Base-by-base conservation (phyloP, 2,888 invertebrate species). In the Coremacera marginata region DNA sequence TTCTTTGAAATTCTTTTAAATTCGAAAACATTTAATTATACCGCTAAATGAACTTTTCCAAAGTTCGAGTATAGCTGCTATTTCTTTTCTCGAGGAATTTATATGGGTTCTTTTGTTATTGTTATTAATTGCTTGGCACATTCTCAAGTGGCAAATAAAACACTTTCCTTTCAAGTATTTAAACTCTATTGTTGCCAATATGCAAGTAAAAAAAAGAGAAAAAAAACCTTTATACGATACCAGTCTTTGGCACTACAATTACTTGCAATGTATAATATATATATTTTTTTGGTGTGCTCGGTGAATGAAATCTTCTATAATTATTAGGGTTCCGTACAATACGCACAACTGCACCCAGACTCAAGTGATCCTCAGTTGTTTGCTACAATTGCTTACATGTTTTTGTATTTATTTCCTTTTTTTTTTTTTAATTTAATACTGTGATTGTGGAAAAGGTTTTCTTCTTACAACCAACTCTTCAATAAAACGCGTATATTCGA, bases 121-220 rank as follows among this genome's bases (percentile, higher is more conserved):
- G 34, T 67, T 74, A 67, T 67, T 74, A 74, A 74, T 67, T 67
- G 67, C 34, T 74, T 67, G 74, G 67, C 74, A 74, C 74, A 74
- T 74, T 74, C 74, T 74, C 37, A 74, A 74, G 74, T 74, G 74
- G 74, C 22, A 55, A 74, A 74, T 37, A 55, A 67, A 74, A 74
- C 74, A 74, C 74, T 74, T 74, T 74, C 74, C 37, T 52, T 74
- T 65, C 74, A 67, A 74, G 55, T 27, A 52, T 52, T 22, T 49
- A 34, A 44, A 44, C 63, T 9, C 31, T 34, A 62, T 72, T 72
- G 60, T 72, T 71, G 57, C 19, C 44, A 71, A 19, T 55, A 55
- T 51, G 16, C 11, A 37, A 70, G 37, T 25, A 11, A 11, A 11
- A 60, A 16, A 55, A 7, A 55, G 55, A 55, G 16, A 55, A 22